Evolutionary conservation across 2,888 invertebrate species (phyloP), one percentile per base, ranked within the genome.

Genomic region (Ennomos quercinarius): DNA sequence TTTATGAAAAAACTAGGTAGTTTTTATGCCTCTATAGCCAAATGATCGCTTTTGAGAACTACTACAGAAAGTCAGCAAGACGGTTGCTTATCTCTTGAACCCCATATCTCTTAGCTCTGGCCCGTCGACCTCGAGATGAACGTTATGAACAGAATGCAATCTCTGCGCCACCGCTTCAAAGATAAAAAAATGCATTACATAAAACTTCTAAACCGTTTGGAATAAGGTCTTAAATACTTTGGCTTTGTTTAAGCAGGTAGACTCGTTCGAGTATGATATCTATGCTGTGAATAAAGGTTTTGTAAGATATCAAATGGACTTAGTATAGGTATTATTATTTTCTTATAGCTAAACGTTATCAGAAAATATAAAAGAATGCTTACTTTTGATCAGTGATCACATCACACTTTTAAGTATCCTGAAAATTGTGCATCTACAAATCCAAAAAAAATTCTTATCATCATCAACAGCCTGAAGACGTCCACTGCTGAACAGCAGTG

Each of bases 121-220:
- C 71, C 71, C 70, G 66, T 27, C 78, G 77, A 83, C 83, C 83
- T 73, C 79, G 72, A 74, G 79, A 79, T 84, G 84, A 83, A 74
- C 81, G 76, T 73, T 71, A 77, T 84, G 82, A 82, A 80, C 84
- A 82, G 83, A 84, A 86, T 84, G 86, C 86, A 86, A 86, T 87
- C 84, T 85, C 81, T 63, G 70, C 66, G 60, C 62, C 71, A 61
- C 70, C 66, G 70, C 67, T 74, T 82, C 76, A 84, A 81, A 82
- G 79, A 74, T 72, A 77, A 76, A 79, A 78, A 77, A 74, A 45
- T 61, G 57, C 70, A 64, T 52, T 56, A 45, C 9, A 46, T 27
- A 13, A 36, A 59, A 63, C 50, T 55, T 50, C 62, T 78, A 68
- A 17, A 0, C 0, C 9, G 6, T 9, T 9, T 0, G 38, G 4